A percentile compares a stretch with the other conserved stretches of the same genome.
Conservation (phyloP, 2,888 invertebrate species). For the Caenorhabditis sp. region DNA sequence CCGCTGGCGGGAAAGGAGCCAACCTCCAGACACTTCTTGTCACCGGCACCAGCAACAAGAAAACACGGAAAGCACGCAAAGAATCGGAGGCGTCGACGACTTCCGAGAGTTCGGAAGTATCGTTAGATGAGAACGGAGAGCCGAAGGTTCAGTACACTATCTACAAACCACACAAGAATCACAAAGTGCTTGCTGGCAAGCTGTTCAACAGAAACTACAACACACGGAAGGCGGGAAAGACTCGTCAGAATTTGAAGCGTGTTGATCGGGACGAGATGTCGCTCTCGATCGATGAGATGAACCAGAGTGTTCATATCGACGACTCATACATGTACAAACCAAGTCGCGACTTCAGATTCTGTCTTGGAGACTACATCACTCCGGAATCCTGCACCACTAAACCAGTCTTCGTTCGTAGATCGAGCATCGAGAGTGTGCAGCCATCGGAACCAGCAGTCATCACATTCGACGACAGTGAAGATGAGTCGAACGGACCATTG, state of each 20-base stretch:
- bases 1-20: conserved; percentile 59
- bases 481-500: conserved; percentile 44
- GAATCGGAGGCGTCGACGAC: conserved; percentile 52
- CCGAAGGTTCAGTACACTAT: conserved; percentile 67
- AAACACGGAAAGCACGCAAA: conserved; percentile 46
- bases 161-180: conserved; percentile 69
- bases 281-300: conserved; percentile 66
- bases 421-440: conserved; percentile 69
- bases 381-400: conserved; percentile 32
- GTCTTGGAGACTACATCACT: conserved; percentile 71
- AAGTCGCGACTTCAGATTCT: conserved; percentile 70
- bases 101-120: conserved; percentile 31
- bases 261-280: conserved; percentile 68
- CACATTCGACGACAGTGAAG: conserved; percentile 36
- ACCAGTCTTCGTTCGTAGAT: conserved; percentile 63
- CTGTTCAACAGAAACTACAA: conserved; percentile 62
- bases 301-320: conserved; percentile 65
- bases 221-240: conserved; percentile 60
- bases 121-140: conserved; percentile 57
- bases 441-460: conserved; percentile 43
- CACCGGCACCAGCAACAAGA: conserved; percentile 52
- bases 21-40: conserved; percentile 45
- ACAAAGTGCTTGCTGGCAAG: conserved; percentile 70
- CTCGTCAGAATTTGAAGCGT: conserved; percentile 39
- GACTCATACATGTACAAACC: conserved; percentile 69